Percentiles rank a stretch among this genome's conserved stretches.
Conservation (phyloP, 1,140 invertebrate genomes). For the Ceratitis capitata region DNA sequence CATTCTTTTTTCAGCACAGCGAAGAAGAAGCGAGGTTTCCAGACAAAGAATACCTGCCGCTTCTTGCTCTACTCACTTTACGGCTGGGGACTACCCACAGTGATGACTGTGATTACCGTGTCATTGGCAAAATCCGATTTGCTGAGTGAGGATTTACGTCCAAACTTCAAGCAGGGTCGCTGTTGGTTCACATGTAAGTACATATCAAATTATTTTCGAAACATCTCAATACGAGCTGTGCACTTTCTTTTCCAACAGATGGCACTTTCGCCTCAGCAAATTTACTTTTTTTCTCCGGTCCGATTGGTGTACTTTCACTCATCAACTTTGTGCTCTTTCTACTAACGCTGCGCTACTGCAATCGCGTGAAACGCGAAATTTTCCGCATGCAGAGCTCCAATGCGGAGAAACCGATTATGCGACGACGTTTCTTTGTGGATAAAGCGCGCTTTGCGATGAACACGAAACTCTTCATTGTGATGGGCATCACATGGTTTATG, state of each 20-base stretch:
- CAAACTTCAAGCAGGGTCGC: slow-evolving; percentile 67
- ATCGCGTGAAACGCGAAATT: slow-evolving; percentile 75
- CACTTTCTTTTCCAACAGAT: too few relatives aligned
- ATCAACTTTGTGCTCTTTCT: slow-evolving; percentile 75
- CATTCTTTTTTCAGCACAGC: slow-evolving; percentile 58
- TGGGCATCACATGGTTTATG: slow-evolving; percentile 78
- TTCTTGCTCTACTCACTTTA: slow-evolving; percentile 72
- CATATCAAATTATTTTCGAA: neutral
- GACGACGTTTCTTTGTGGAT: slow-evolving; percentile 71
- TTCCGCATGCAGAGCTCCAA: slow-evolving; percentile 70
- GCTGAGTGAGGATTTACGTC: slow-evolving; percentile 61
- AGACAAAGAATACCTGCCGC: slow-evolving; percentile 66
- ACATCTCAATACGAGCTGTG: neutral
- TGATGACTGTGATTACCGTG: slow-evolving; percentile 67
- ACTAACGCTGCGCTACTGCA: slow-evolving; percentile 74
- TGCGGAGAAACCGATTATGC: slow-evolving; percentile 64
- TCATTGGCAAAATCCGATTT: slow-evolving; percentile 67
- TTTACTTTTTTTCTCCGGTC: slow-evolving; percentile 72
- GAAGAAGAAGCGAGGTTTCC: slow-evolving; percentile 64
- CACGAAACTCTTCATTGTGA: slow-evolving; percentile 77
- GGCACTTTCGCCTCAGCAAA: slow-evolving; percentile 63
- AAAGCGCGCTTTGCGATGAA: slow-evolving; percentile 76
- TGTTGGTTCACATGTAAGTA: slow-evolving; percentile 71
- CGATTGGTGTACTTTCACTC: slow-evolving; percentile 71
- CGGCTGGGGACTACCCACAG: slow-evolving; percentile 70